Conservation (phyloP, 2,888 invertebrate genomes). For the Euzetes globulus region DNA sequence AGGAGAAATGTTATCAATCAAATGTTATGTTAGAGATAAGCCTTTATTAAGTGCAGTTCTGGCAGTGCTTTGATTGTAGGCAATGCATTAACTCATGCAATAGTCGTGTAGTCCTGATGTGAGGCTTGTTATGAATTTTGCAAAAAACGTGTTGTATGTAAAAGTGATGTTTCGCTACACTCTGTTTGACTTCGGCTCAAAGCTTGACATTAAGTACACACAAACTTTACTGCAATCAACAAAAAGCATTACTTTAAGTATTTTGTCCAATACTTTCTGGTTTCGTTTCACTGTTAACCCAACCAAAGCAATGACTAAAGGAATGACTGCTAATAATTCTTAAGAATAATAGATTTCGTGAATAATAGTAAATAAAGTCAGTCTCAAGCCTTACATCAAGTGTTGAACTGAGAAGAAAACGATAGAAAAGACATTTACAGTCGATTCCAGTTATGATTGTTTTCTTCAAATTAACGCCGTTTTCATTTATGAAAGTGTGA, state of each 20-base stretch:
- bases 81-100: constrained; percentile 22
- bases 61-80: background rate
- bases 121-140: background rate
- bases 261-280: background rate
- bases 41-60: background rate
- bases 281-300: background rate
- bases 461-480: too few relatives aligned
- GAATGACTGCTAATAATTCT: background rate
- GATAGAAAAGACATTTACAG: background rate
- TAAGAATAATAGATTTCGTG: background rate
- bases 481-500: too few relatives aligned
- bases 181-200: background rate
- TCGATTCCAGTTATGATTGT: background rate
- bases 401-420: background rate
- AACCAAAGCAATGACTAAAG: background rate
- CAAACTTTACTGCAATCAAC: background rate
- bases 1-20: constrained; percentile 24
- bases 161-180: background rate
- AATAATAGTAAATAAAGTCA: background rate
- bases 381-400: background rate
- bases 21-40: constrained; percentile 12
- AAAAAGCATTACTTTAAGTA: background rate
- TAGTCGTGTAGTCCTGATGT: background rate
- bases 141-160: background rate
- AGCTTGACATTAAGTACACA: constrained; percentile 1